A percentile compares a stretch with the other conserved stretches of the same genome.
phyloP scores from a whole-genome alignment of 2,113 vertebrate species.

The Dromiciops gliroides region DNA sequence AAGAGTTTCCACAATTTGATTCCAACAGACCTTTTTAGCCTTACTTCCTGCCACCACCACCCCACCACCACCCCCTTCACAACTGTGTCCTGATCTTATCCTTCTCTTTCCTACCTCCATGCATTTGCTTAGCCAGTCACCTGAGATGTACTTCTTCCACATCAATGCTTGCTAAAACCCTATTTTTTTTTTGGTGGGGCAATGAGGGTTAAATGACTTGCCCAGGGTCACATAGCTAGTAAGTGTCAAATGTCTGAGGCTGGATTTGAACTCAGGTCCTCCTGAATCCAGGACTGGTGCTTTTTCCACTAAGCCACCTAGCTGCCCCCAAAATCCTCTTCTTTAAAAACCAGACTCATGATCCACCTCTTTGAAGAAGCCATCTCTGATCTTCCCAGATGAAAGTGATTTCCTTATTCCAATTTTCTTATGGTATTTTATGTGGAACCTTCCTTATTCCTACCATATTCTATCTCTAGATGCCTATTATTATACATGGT shows the following conservation, averaged over 20 bases:
- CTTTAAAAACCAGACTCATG: neutral
- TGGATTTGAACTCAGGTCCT: too few species aligned
- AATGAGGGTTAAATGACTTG: too few species aligned
- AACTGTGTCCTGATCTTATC: neutral
- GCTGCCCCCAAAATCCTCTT: too few species aligned
- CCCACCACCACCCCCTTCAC: neutral
- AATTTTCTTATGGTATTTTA: neutral
- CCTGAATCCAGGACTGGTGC: too few species aligned
- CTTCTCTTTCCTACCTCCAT: neutral
- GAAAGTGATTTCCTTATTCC: neutral
- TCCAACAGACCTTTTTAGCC: neutral
- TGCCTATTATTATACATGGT: neutral
- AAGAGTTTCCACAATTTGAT: neutral
- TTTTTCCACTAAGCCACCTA: too few species aligned
- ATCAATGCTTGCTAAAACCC: neutral
- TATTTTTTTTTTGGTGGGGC: too few species aligned
- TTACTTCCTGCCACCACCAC: neutral
- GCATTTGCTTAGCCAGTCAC: neutral
- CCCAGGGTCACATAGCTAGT: too few species aligned
- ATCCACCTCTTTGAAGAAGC: neutral
- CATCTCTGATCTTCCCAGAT: neutral
- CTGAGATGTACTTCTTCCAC: neutral
- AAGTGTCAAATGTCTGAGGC: too few species aligned
- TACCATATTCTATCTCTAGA: neutral
- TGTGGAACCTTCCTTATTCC: neutral